Base-by-base conservation (phyloP, 2,888 invertebrate species). In the Melieria picta region DNA sequence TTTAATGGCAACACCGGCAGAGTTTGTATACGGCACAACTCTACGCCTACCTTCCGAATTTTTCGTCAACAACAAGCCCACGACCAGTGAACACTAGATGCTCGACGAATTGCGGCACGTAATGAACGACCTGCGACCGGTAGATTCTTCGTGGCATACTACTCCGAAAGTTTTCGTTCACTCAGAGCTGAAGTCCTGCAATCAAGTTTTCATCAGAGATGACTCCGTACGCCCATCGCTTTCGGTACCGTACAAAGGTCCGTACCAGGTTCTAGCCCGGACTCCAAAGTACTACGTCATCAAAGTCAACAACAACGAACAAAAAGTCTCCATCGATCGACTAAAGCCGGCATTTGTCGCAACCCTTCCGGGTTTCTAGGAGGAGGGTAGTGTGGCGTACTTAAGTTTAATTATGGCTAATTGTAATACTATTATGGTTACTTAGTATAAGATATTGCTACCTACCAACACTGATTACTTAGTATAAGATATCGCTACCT, bases 1-100 rank as follows among this genome's bases (percentile, higher is more conserved):
- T 71, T 56, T 81, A 4, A 63, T 77, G 6, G 71, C 79, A 5
- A 79, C 80, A 1, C 69, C 82, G 7, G 60, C 67, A 16, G 60
- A 67, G 43, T 43, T 67, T 7, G 69, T 69, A 9, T 69, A 62
- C 30, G 61, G 69, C 30, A 62, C 63, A 5, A 68, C 48, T 4
- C 61, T 68, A 11, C 60, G 68, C 4, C 46, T 67, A 16, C 61
- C 68, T 7, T 60, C 68, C 3, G 65, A 50, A 50, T 52, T 68
- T 43, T 50, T 43, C 16, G 46, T 57, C 1, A 57, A 56, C 13
- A 50, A 42, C 13, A 48, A 30, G 48, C 13, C 48, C 47, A 3
- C 46, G 46, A 43, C n/a, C 11, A 62, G n/a, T n/a, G 56, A 69
- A n/a, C 11, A 13, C 4, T 56, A 63, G 11, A 11, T 62, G 5